A percentile compares a stretch with the other conserved stretches of the same genome.
Conservation (phyloP, 2,797 vertebrate species). For the Borostomias antarcticus region DNA sequence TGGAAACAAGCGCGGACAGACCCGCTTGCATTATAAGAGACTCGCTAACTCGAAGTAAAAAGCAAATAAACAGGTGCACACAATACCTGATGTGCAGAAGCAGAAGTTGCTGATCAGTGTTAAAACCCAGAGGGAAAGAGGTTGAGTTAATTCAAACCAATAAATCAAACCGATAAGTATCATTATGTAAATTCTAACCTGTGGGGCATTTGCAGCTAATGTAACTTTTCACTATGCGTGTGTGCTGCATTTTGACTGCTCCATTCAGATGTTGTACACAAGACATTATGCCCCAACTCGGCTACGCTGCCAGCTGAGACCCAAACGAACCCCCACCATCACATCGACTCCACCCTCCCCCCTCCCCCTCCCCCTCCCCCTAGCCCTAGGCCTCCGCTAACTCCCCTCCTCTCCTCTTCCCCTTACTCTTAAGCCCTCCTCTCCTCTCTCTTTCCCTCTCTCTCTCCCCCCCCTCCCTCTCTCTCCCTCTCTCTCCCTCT, state of each 20-base stretch:
- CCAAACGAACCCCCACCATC: conserved; percentile 2
- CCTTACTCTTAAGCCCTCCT: too few species aligned
- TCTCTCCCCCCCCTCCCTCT: background rate
- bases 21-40: too few species aligned
- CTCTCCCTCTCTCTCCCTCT: background rate
- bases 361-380: background rate
- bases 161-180: conserved; percentile 1
- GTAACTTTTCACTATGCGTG: conserved; percentile 14
- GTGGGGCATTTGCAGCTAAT: background rate
- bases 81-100: background rate
- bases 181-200: conserved; percentile 16
- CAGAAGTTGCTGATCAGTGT: background rate
- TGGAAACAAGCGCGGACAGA: too few species aligned
- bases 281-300: conserved; percentile 36
- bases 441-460: background rate
- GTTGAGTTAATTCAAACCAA: background rate
- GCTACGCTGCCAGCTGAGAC: conserved; percentile 48
- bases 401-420: too few species aligned
- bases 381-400: conserved; percentile 15
- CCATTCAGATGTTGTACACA: background rate
- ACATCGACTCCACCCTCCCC: background rate
- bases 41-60: too few species aligned
- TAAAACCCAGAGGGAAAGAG: background rate
- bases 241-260: conserved; percentile 8
- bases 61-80: background rate